Evolutionary conservation across 2,113 vertebrate genomes (phyloP).

Genomic region (Callospermophilus lateralis): DNA sequence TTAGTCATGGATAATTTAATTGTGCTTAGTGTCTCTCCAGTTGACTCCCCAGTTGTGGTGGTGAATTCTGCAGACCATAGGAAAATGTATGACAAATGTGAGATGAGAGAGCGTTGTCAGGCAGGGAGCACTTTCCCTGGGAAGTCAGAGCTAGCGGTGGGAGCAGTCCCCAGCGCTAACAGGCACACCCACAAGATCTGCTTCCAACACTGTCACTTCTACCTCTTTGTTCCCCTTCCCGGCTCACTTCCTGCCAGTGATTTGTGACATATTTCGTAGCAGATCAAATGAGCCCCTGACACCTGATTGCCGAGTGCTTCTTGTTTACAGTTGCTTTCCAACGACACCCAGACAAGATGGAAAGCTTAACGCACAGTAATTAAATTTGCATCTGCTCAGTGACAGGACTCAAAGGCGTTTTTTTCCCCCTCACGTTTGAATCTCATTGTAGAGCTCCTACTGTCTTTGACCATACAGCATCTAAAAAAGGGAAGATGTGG

Average conservation of each 20-base stretch:
- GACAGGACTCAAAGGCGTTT: slow-evolving; percentile 89
- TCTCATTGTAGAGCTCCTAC: slow-evolving; percentile 86
- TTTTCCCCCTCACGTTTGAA: slow-evolving; percentile 86
- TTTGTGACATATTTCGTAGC: slow-evolving; percentile 95
- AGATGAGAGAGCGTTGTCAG: slow-evolving; percentile 88
- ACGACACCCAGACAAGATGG: slow-evolving; percentile 93
- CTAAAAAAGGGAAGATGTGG: slow-evolving; percentile 80
- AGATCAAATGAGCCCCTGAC: slow-evolving; percentile 97
- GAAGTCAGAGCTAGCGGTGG: slow-evolving; percentile 88
- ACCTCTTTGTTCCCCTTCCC: slow-evolving; percentile 93
- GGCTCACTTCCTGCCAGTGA: slow-evolving; percentile 94
- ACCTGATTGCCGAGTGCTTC: slow-evolving; percentile 95
- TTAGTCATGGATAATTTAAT: slow-evolving; percentile 68
- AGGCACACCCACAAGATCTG: slow-evolving; percentile 92
- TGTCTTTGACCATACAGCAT: slow-evolving; percentile 85
- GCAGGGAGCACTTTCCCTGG: slow-evolving; percentile 85
- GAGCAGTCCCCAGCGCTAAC: slow-evolving; percentile 90
- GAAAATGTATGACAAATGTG: slow-evolving; percentile 89
- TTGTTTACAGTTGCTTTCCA: slow-evolving; percentile 96
- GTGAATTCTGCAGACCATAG: slow-evolving; percentile 83
- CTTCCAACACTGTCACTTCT: slow-evolving; percentile 93
- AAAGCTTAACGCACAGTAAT: slow-evolving; percentile 95
- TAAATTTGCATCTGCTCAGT: slow-evolving; percentile 97
- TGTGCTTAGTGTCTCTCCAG: slow-evolving; percentile 63
- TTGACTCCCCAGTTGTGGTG: slow-evolving; percentile 80